Base-by-base conservation (phyloP, 2,888 invertebrate genomes). In the Polylopha cassiicola region DNA sequence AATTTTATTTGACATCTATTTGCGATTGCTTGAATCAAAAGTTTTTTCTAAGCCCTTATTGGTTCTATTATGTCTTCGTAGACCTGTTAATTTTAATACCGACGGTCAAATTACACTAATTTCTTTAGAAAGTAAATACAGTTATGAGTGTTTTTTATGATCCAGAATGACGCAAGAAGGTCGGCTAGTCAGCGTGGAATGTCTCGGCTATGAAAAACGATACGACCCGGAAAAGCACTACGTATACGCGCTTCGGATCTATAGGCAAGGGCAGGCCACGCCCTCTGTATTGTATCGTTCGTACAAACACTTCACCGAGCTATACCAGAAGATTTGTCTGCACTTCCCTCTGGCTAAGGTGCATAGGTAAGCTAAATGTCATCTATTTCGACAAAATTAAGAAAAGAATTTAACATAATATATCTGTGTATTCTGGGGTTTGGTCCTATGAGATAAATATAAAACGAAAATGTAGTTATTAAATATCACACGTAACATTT, bases 161-260 rank as follows among this genome's bases (percentile, higher is more conserved):
- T 58, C 2, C 62, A 96, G 95, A 51, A 91, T 94, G 90, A 88
- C 91, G 24, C 93, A 92, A 64, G 99, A 99, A 80, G 98, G 98
- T 1, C 91, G 94, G 3, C 88, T 99, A 24, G 90, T 89, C 26
- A 90, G 90, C 49, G 95, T 98, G 0, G 92, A 92, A 65, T 94
- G 98, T 5, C 89, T 93, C 45, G 93, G 93, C 45, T 97, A 92
- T 75, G 95, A 97, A 78, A 99, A 99, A 73, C 91, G 97, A 51
- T 98, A 97, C 73, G 95, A 95, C 67, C 97, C 98, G 7, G 98
- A 97, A 66, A 99, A 99, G 87, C 96, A 97, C 87, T 99, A 99
- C 76, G 97, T 98, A 55, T 97, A 95, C 70, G 92, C 95, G 48
- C 84, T 95, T 51, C 89, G 92, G 50, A 93, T 98, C 18, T 92